Base-by-base conservation (phyloP, 2,113 vertebrate species). In the Pygoscelis adeliae region DNA sequence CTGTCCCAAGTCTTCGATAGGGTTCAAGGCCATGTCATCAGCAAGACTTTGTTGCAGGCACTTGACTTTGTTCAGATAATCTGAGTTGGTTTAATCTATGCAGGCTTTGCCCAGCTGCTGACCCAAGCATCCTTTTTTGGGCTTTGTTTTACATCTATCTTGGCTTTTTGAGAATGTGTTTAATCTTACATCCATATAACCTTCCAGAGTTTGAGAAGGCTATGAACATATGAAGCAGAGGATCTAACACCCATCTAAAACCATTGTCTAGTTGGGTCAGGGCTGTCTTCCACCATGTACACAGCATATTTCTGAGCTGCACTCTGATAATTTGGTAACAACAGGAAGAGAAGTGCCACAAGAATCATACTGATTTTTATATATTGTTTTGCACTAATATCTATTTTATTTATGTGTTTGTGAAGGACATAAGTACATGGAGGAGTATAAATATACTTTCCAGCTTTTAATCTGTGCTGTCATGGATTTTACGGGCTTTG, bases 171-270 rank as follows among this genome's bases (percentile, higher is more conserved):
- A 53, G 55, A 10, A 11, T 3, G 9, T 6, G 30, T 4, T 90
- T 89, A 26, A 30, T 22, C 44, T 72, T 1, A 15, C 5, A 5
- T 13, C 9, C 29, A 5, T 0, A 0, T 46, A 8, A 58, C 47
- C 40, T 53, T 53, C 47, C 52, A 0, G 4, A 55, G 44, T 8
- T 71, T 50, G 59, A 74, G 34, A 19, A 65, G 17, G 32, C 11
- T 66, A 29, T 36, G 46, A 36, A 30, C 4, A 17, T 2, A 0
- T 2, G 38, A 49, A 91, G 30, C 9, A 59, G 47, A 67, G 21
- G 42, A 40, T 20, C 30, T 76, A 7, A 46, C 26, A 15, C 30
- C 15, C 25, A 7, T 38, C 49, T 46, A 7, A 50, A 47, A 8
- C 6, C 38, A 16, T n/a, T 22, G 15, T 9, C 44, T 76, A 42